Conservation (phyloP, 2,888 invertebrate genomes). For the Mylabris sibirica region DNA sequence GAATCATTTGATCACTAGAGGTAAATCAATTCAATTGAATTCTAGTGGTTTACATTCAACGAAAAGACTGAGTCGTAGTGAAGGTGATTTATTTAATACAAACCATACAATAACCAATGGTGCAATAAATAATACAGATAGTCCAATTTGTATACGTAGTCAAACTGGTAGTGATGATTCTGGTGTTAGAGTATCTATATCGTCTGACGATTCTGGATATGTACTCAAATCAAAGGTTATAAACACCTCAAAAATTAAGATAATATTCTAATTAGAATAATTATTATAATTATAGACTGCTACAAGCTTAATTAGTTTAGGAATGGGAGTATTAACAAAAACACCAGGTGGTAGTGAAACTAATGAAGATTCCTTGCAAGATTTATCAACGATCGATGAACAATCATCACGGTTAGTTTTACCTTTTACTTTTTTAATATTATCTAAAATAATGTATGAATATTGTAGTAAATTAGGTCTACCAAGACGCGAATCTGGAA, state of each 20-base stretch:
- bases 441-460: neutral
- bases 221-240: slow-evolving; percentile 54
- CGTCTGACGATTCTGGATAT: slow-evolving; percentile 55
- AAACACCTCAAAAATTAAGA: neutral
- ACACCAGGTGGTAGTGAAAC: slow-evolving; percentile 61
- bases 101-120: slow-evolving; percentile 30
- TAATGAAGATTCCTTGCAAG: slow-evolving; percentile 56
- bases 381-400: slow-evolving; percentile 42
- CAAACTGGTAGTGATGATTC: slow-evolving; percentile 57
- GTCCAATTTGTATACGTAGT: slow-evolving; percentile 53
- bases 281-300: slow-evolving; percentile 51
- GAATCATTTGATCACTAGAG: slow-evolving; percentile 61
- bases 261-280: neutral
- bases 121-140: slow-evolving; percentile 46
- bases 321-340: slow-evolving; percentile 54
- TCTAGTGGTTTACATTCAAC: slow-evolving; percentile 40
- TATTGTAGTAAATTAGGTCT: slow-evolving; percentile 34
- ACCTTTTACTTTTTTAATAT: neutral
- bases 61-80: slow-evolving; percentile 63
- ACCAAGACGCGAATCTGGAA: slow-evolving; percentile 66
- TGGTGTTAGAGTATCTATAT: slow-evolving; percentile 56
- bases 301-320: slow-evolving; percentile 55
- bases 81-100: slow-evolving; percentile 61
- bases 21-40: slow-evolving; percentile 55
- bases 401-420: slow-evolving; percentile 24